A percentile compares a stretch with the other conserved stretches of the same genome.
phyloP scores from a whole-genome alignment of 2,888 invertebrate genomes.

The Pseudococcus longispinus region DNA sequence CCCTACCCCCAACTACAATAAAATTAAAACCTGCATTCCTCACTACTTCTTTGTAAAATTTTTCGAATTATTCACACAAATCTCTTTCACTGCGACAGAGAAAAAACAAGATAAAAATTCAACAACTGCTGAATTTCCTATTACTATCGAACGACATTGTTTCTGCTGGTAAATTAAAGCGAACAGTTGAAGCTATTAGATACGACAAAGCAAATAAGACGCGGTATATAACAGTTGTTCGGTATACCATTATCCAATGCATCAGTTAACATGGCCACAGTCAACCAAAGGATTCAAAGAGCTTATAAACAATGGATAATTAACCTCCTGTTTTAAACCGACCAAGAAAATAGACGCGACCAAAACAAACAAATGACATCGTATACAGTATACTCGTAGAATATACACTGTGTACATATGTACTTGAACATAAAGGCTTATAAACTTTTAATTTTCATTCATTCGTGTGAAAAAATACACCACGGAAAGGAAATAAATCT shows the following conservation, averaged over 20 bases:
- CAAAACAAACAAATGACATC: constrained; percentile 41
- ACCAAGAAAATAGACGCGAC: constrained; percentile 39
- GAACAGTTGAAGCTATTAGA: constrained; percentile 28
- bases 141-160: neutral
- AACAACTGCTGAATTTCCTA: neutral
- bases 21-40: too few species aligned
- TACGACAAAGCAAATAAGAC: constrained; percentile 32
- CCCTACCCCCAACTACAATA: too few species aligned
- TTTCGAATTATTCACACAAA: neutral
- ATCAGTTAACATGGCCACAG: constrained; percentile 38
- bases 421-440: neutral
- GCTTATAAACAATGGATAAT: constrained; percentile 40
- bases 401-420: neutral
- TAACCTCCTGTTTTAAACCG: constrained; percentile 34
- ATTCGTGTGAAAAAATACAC: neutral
- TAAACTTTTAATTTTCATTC: neutral
- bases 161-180: constrained; percentile 30
- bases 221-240: constrained; percentile 12
- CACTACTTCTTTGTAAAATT: neutral
- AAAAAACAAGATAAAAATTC: neutral
- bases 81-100: neutral
- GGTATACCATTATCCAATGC: constrained; percentile 37
- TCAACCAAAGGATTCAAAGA: constrained; percentile 30
- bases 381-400: neutral
- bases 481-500: neutral